Conservation (phyloP, 1,140 invertebrate genomes). For the Stegodyphus dumicola region DNA sequence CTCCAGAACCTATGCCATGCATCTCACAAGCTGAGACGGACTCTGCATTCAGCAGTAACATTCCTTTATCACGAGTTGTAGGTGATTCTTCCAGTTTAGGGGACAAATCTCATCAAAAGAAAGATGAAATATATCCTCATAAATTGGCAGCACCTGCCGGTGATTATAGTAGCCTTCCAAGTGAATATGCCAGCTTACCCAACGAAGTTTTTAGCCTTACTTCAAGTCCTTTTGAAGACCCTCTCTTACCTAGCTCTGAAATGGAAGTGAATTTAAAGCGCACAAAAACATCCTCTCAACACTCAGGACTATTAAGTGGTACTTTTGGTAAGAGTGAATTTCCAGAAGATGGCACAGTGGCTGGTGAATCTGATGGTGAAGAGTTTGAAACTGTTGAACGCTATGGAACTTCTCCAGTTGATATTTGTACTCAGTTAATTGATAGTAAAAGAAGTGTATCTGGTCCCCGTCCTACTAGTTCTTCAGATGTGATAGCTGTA, state of each 20-base stretch:
- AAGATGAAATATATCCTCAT: neutral
- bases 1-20: slow-evolving; percentile 58
- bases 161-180: slow-evolving; percentile 45
- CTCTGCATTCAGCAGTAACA: slow-evolving; percentile 56
- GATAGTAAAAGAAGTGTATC: neutral
- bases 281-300: slow-evolving; percentile 1
- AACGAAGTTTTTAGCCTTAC: slow-evolving; percentile 54
- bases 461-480: slow-evolving; percentile 12
- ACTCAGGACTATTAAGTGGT: neutral
- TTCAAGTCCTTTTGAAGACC: slow-evolving; percentile 56
- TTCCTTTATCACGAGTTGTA: slow-evolving; percentile 41
- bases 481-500: slow-evolving; percentile 34
- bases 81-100: slow-evolving; percentile 21
- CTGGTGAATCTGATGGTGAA: slow-evolving; percentile 79
- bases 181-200: slow-evolving; percentile 46
- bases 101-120: slow-evolving; percentile 4
- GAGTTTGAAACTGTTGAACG: slow-evolving; percentile 82
- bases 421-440: neutral
- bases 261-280: slow-evolving; percentile 11
- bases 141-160: slow-evolving; percentile 26
- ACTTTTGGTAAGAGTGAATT: neutral
- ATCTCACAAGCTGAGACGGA: slow-evolving; percentile 42
- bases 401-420: slow-evolving; percentile 30
- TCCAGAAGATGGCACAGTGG: neutral
- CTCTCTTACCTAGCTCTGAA: slow-evolving; percentile 10